Percentiles rank a stretch among this genome's conserved stretches.
Evolutionary conservation across 2,113 vertebrate species (phyloP).

Genomic region (Acanthisitta chloris): DNA sequence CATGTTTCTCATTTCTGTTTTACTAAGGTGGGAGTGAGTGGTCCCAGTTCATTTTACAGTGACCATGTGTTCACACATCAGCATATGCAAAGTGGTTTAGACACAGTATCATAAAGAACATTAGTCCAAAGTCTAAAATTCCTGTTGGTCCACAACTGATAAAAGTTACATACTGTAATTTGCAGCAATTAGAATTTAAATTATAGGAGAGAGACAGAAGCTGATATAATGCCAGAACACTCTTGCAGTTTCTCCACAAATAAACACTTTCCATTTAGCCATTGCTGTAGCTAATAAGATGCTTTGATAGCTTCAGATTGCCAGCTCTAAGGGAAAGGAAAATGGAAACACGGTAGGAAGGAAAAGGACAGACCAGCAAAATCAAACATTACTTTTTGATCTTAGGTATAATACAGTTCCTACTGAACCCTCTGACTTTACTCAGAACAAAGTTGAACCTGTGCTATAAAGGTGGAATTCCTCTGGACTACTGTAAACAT

Average conservation of each 20-base stretch:
- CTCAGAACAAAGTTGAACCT: not conserved
- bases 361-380: not conserved
- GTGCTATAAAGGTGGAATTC: not conserved
- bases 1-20: not conserved
- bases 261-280: not conserved
- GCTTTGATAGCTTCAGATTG: not conserved
- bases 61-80: not conserved
- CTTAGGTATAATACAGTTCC: not conserved
- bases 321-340: not conserved
- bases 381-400: not conserved
- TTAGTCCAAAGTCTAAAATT: constrained; percentile 25
- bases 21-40: not conserved
- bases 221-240: not conserved
- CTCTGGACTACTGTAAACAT: not conserved
- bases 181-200: not conserved
- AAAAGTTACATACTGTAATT: not conserved
- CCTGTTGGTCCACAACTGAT: not conserved
- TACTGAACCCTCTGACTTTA: not conserved
- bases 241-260: not conserved
- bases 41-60: not conserved
- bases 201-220: not conserved
- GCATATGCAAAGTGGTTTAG: not conserved
- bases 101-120: not conserved
- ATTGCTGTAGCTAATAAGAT: not conserved
- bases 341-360: not conserved